Conservation (phyloP, 2,113 vertebrate genomes). For the Sitta europaea region DNA sequence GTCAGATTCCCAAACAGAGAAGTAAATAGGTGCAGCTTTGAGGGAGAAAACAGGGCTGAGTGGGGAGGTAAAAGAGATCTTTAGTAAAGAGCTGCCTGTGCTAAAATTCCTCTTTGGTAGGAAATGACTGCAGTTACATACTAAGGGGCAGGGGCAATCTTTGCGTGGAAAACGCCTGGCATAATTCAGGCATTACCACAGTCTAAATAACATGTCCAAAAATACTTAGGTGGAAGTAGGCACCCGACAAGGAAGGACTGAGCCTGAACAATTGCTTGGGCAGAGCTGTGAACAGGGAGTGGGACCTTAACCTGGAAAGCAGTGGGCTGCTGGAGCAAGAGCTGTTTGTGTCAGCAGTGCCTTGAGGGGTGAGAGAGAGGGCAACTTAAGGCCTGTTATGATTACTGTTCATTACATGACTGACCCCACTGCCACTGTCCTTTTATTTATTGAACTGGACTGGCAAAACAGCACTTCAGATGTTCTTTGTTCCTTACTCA, state of each 20-base stretch:
- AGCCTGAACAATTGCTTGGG: neutral
- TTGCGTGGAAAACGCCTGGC: neutral
- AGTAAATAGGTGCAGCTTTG: neutral
- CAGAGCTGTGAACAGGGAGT: neutral
- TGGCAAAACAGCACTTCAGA: neutral
- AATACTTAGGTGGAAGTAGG: neutral
- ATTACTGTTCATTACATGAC: neutral
- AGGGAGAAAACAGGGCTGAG: neutral
- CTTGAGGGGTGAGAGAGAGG: neutral
- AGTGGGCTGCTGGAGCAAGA: neutral
- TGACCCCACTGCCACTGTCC: neutral
- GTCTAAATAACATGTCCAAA: neutral
- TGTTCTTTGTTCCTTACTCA: neutral
- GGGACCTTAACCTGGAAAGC: neutral
- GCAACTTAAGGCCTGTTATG: neutral
- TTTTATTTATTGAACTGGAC: neutral
- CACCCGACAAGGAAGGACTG: neutral
- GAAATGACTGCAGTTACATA: neutral
- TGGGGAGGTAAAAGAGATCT: neutral
- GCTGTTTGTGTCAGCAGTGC: neutral
- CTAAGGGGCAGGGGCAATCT: neutral
- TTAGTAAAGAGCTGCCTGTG: neutral
- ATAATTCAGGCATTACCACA: neutral
- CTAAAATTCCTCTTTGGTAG: neutral
- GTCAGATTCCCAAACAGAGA: neutral